Conservation (phyloP, 2,888 invertebrate species). For the Noctua comes region DNA sequence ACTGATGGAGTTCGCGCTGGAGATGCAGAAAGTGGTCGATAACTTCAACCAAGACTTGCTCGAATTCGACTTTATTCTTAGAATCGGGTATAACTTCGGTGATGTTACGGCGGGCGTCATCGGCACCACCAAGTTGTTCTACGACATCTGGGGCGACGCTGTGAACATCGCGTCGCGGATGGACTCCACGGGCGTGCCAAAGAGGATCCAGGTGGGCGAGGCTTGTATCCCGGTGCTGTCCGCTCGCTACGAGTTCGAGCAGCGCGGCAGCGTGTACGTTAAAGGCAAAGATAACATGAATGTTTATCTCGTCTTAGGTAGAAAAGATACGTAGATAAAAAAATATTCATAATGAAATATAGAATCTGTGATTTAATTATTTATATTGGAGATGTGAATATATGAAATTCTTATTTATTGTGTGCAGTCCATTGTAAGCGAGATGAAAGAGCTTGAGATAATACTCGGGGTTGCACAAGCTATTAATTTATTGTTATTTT, state of each 20-base stretch:
- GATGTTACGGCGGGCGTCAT: conserved; percentile 99
- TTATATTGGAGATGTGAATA: conserved; percentile 74
- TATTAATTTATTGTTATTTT: conserved; percentile 80
- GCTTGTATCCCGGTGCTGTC: conserved; percentile 93
- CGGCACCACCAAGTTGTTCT: conserved; percentile 98
- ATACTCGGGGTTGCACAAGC: conserved; percentile 83
- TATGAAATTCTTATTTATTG: conserved; percentile 77
- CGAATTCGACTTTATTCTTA: conserved; percentile 96
- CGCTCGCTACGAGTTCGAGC: conserved; percentile 95
- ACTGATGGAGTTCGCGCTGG: conserved; percentile 97
- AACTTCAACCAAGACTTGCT: conserved; percentile 97
- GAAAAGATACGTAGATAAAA: conserved; percentile 84
- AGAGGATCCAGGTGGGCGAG: conserved; percentile 95
- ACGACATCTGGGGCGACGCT: conserved; percentile 99
- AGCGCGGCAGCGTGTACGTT: conserved; percentile 98
- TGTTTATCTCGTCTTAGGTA: conserved; percentile 93
- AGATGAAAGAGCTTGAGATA: conserved; percentile 78
- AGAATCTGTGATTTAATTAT: conserved; percentile 89
- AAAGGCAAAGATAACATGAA: conserved; percentile 99
- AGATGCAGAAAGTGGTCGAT: conserved; percentile 96
- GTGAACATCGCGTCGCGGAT: conserved; percentile 99
- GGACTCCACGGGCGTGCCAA: conserved; percentile 98
- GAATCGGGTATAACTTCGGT: conserved; percentile 97
- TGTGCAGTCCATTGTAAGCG: conserved; percentile 72
- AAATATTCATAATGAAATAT: conserved; percentile 76